These are phyloP conservation scores for Tauraco erythrolophus DNA, from an alignment of 2,113 vertebrate genomes.

Conservation along the genomic window DNA sequence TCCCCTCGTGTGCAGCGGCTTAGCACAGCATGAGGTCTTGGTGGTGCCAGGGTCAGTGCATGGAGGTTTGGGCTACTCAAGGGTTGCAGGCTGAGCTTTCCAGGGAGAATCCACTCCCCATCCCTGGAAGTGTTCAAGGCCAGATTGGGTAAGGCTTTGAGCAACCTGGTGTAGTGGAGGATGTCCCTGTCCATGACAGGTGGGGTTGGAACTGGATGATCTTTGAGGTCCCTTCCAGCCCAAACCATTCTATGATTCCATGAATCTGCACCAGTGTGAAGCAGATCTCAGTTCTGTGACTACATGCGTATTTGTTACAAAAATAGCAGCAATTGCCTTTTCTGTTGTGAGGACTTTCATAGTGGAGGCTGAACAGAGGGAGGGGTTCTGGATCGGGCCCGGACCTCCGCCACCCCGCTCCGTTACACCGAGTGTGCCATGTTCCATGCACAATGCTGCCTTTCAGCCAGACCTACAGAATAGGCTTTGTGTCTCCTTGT, in stretches of 20 bases:
- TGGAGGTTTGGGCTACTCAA: too few species aligned
- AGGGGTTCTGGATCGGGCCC: neutral
- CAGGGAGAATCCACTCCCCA: neutral
- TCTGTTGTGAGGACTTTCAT: neutral
- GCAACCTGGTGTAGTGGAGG: too few species aligned
- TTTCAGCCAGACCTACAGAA: constrained; percentile 50
- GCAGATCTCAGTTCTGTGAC: neutral
- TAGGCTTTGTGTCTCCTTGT: constrained; percentile 27
- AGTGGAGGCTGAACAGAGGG: neutral
- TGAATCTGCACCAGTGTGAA: neutral
- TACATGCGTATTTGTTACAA: rapidly evolving
- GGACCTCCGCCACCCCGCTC: neutral
- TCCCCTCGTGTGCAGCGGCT: rapidly evolving
- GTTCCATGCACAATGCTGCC: constrained; percentile 10
- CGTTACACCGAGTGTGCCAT: rapidly evolving
- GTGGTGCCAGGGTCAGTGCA: rapidly evolving
- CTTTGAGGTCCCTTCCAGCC: too few species aligned
- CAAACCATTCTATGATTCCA: too few species aligned
- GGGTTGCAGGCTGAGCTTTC: neutral
- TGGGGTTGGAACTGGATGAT: too few species aligned
- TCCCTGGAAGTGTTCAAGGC: too few species aligned
- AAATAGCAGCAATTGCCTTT: neutral
- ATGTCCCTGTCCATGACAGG: too few species aligned
- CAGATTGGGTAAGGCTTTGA: too few species aligned
- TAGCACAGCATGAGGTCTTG: rapidly evolving